A percentile compares a stretch with the other conserved stretches of the same genome.
Evolutionary conservation across 2,113 vertebrate genomes (phyloP).

Genomic region (Dolichotis patagonum): DNA sequence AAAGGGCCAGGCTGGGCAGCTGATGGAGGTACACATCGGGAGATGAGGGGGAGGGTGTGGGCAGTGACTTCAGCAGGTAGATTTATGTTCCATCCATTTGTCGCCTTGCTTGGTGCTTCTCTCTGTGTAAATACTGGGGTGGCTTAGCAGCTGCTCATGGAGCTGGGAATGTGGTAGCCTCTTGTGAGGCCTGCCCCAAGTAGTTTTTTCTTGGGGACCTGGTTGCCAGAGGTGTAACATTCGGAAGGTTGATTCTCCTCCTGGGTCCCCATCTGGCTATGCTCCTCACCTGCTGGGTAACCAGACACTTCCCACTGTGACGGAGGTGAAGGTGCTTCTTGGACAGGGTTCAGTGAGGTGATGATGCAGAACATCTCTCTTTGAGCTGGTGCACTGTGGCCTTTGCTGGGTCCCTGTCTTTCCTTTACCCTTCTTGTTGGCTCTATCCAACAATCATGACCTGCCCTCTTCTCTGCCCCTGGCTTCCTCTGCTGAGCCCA

Average conservation of each 20-base stretch:
- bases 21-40: neutral
- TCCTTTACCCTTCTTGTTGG: neutral
- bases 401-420: neutral
- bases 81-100: neutral
- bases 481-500: neutral
- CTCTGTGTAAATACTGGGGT: neutral
- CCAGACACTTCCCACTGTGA: neutral
- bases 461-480: neutral
- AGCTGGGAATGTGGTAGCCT: neutral
- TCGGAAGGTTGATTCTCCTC: neutral
- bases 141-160: neutral
- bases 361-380: neutral
- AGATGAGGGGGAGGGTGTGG: neutral
- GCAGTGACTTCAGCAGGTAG: neutral
- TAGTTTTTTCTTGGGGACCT: neutral
- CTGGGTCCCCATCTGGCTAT: neutral
- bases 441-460: neutral
- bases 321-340: neutral
- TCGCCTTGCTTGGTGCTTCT: neutral
- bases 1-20: neutral
- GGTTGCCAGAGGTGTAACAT: neutral
- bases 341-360: neutral
- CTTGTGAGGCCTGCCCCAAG: neutral
- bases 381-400: accelerated
- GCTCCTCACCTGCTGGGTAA: neutral